Conservation (phyloP, 2,797 vertebrate genomes). For the Cyprinella venusta region DNA sequence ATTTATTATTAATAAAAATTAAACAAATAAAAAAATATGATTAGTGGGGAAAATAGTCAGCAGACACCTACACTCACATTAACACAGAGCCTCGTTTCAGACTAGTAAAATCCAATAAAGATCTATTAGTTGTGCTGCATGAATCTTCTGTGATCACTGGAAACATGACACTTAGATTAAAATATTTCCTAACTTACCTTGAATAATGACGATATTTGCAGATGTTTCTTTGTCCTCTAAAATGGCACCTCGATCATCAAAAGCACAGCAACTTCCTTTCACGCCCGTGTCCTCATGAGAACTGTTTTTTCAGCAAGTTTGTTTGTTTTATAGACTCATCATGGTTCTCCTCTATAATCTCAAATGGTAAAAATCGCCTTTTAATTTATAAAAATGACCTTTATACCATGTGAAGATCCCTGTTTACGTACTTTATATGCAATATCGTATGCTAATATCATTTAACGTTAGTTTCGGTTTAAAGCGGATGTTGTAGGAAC, state of each 20-base stretch:
- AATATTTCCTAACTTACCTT: background rate
- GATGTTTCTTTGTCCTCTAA: background rate
- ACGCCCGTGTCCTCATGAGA: background rate
- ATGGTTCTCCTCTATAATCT: background rate
- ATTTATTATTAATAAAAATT: no score
- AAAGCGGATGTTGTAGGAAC: constrained; percentile 6
- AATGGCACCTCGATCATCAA: background rate
- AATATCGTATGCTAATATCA: no score
- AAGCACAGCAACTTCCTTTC: background rate
- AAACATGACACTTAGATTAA: background rate
- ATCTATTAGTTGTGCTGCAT: background rate
- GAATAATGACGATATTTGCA: background rate
- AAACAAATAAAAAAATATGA: no score
- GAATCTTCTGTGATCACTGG: background rate
- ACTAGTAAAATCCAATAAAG: background rate
- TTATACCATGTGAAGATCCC: no score
- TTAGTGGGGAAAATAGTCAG: background rate
- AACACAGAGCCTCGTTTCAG: background rate
- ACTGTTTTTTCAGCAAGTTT: background rate
- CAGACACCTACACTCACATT: no score
- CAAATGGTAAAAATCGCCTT: accelerated
- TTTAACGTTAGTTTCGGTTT: constrained; percentile 6
- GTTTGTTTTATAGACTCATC: background rate
- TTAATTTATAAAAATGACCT: background rate
- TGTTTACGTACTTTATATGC: background rate